These are phyloP conservation scores for Parazoanthus swiftii DNA, from an alignment of 92 coral and sea anemone species.

Conservation along the genomic window DNA sequence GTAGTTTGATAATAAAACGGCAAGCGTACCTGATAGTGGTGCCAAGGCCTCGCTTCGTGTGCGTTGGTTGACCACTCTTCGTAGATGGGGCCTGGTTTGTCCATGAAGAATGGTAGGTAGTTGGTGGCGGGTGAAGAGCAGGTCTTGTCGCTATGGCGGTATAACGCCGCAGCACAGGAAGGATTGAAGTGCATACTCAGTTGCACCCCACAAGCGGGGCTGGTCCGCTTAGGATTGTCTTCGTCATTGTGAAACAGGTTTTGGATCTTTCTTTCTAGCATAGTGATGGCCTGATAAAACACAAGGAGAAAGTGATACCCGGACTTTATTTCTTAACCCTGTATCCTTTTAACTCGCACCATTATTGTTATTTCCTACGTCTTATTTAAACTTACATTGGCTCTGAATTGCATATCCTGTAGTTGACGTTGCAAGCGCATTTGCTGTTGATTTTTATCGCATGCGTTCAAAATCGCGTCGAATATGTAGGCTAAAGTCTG, in stretches of 20 bases:
- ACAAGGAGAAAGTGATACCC: not conserved
- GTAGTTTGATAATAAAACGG: no score
- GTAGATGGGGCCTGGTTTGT: conserved; percentile 41
- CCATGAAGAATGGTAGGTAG: conserved; percentile 27
- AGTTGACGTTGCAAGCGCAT: no score
- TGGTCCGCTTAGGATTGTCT: conserved; percentile 18
- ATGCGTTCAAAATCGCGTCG: no score
- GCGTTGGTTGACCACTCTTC: conserved; percentile 41
- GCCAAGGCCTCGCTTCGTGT: conserved; percentile 45
- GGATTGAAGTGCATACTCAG: conserved; percentile 30
- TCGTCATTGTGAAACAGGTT: conserved; percentile 31
- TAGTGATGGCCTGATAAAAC: conserved; percentile 6
- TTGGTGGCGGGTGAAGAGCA: conserved; percentile 5
- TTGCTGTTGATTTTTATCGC: no score
- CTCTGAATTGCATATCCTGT: no score
- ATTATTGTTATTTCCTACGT: no score
- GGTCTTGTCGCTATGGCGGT: not conserved
- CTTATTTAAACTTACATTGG: no score
- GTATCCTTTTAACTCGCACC: no score
- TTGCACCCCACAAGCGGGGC: conserved; percentile 27
- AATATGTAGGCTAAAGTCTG: no score
- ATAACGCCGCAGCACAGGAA: conserved; percentile 13
- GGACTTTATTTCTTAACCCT: not conserved
- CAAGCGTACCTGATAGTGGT: conserved; percentile 29
- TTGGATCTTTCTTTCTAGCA: conserved; percentile 23